Evolutionary conservation across 2,797 vertebrate species (phyloP).

Genomic region (Mormyrops boulengeri): DNA sequence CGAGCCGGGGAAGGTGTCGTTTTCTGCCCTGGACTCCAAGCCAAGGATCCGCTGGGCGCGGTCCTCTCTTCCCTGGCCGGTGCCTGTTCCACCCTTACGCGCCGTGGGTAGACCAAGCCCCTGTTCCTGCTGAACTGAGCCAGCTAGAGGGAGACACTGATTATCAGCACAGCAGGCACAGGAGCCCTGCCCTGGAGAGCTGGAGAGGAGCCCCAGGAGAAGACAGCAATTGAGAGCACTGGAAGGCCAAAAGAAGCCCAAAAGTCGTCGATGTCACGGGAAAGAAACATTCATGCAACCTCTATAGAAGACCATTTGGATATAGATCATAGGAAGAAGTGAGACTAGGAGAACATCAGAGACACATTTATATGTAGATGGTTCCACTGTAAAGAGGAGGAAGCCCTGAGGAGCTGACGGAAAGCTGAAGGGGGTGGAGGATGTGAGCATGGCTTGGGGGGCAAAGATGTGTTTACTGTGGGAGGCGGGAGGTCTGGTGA

Average conservation of each 20-base stretch:
- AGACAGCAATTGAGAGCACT: not conserved
- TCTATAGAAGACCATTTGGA: not conserved
- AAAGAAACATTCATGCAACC: not conserved
- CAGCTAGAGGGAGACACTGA: constrained; percentile 60
- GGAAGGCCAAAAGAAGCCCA: not conserved
- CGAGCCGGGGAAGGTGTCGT: not conserved
- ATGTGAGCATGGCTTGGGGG: not conserved
- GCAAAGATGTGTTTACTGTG: not conserved
- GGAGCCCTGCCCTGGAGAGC: constrained; percentile 2
- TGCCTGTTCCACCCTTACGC: not conserved
- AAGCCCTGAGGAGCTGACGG: not conserved
- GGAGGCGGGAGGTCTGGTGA: not conserved
- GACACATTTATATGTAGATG: not conserved
- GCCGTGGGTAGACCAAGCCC: constrained; percentile 51
- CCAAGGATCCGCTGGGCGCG: not conserved
- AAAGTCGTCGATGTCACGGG: not conserved
- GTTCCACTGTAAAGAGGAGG: constrained; percentile 5
- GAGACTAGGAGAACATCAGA: not conserved
- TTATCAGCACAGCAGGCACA: constrained; percentile 28
- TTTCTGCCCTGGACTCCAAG: not conserved
- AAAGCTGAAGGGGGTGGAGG: not conserved
- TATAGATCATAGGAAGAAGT: not conserved
- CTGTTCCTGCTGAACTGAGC: constrained; percentile 90
- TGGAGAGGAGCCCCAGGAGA: not conserved
- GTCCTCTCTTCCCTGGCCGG: not conserved